phyloP scores from a whole-genome alignment of 2,888 invertebrate species.

The Galeopsomyia nigrocyanea region DNA sequence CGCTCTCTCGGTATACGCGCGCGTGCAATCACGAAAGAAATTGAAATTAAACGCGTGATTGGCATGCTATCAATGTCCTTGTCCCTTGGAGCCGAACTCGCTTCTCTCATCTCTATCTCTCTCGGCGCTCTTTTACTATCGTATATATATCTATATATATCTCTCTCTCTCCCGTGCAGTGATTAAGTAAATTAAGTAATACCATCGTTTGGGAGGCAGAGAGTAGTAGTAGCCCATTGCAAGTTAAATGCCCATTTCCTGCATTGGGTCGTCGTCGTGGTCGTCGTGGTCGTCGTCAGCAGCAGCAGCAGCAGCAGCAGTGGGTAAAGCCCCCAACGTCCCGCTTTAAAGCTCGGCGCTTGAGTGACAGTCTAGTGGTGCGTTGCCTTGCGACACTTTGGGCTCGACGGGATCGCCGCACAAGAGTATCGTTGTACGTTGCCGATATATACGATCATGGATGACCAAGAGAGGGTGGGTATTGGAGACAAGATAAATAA shows the following conservation, averaged over 20 bases:
- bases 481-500: conserved; percentile 1
- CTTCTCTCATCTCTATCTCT: background rate
- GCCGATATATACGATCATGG: conserved; percentile 28
- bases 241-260: conserved; percentile 67
- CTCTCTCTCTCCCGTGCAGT: no score
- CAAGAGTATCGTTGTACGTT: background rate
- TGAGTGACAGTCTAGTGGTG: conserved; percentile 42
- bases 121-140: no score
- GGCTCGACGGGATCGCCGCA: background rate
- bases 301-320: background rate
- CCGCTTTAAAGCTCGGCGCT: conserved; percentile 35
- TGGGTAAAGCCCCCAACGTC: background rate
- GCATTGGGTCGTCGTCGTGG: conserved; percentile 52
- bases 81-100: conserved; percentile 56
- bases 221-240: conserved; percentile 52
- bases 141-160: no score
- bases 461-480: conserved; percentile 45
- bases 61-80: conserved; percentile 65
- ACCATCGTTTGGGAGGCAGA: conserved; percentile 55
- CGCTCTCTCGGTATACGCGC: background rate
- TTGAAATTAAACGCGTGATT: conserved; percentile 59
- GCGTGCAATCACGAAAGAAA: conserved; percentile 47
- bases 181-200: conserved; percentile 63
- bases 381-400: conserved; percentile 11
- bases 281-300: conserved; percentile 23